Conservation (phyloP, 2,888 invertebrate species). For the Odontomyia ornata region DNA sequence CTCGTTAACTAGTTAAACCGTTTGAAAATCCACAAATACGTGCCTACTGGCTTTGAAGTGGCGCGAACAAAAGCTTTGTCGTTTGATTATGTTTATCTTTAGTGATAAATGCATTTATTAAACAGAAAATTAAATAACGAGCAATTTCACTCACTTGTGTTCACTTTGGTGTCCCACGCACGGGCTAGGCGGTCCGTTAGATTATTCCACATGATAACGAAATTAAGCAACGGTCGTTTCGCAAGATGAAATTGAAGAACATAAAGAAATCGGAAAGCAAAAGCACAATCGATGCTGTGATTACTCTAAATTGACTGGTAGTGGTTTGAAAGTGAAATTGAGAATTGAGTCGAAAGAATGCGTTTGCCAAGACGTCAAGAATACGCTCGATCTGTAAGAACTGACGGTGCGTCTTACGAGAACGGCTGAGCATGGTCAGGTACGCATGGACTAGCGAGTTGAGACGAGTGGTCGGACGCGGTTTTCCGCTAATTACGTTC, state of each 20-base stretch:
- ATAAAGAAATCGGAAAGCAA: constrained; percentile 3
- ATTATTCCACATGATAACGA: constrained; percentile 49
- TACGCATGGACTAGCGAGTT: background rate
- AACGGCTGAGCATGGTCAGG: background rate
- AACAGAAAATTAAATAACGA: background rate
- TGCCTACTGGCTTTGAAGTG: background rate
- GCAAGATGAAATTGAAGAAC: background rate
- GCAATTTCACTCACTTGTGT: constrained; percentile 43
- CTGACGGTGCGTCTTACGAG: constrained; percentile 2
- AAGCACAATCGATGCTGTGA: background rate
- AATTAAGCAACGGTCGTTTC: background rate
- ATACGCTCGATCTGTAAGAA: background rate
- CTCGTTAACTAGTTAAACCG: background rate
- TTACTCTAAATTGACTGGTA: background rate
- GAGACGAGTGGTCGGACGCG: background rate
- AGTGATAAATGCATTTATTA: background rate
- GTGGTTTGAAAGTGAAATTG: constrained; percentile 16
- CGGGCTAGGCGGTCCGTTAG: constrained; percentile 43
- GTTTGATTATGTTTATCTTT: background rate
- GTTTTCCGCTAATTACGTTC: constrained; percentile 37
- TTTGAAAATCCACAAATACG: background rate
- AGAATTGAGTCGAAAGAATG: background rate
- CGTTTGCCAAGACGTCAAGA: background rate
- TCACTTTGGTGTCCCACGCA: constrained; percentile 46
- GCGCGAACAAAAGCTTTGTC: background rate